Base-by-base conservation (phyloP, 2,888 invertebrate species). In the Cheilosia urbana region DNA sequence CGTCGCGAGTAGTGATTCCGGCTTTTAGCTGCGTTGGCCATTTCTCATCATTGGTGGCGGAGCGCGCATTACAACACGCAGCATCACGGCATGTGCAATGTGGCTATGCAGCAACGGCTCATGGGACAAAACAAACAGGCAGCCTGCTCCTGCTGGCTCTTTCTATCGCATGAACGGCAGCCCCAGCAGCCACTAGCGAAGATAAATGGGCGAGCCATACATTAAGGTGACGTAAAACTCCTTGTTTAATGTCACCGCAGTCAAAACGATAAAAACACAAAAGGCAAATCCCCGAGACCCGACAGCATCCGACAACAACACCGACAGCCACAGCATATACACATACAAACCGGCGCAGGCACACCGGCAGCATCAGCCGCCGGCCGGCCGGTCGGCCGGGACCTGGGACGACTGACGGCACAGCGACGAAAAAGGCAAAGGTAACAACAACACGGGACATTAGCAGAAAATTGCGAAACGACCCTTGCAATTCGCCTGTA, bases 231-330 rank as follows among this genome's bases (percentile, higher is more conserved):
- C 85, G 85, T 85, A 85, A 85, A 85, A 85, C 85, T 85, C 85
- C 85, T 85, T 85, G 85, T 85, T 85, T 85, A 85, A 85, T 85
- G 85, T 85, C 85, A 85, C 85, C 85, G 85, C 85, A 87, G 73
- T 83, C 87, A 87, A 87, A 77, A 87, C 80, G 68, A 80, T 83
- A 84, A 78, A 87, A 84, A 73, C 87, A 87, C 81, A 82, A 81
- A 87, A 87, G 87, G 78, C 87, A 82, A 82, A 78, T 82, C 79
- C 84, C 73, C 76, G 83, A 63, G 81, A 85, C 79, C 84, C 87
- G 87, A 87, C 88, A 85, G 83, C 87, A 83, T 87, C 81, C 87
- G 88, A 80, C 85, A 87, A 87, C 87, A 83, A 82, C 80, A 88
- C 81, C 87, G 71, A 83, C 51, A 68, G 7, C 19, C 55, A 40